Conservation (phyloP, 2,797 vertebrate species). For the Phrynocephalus vlangalii region DNA sequence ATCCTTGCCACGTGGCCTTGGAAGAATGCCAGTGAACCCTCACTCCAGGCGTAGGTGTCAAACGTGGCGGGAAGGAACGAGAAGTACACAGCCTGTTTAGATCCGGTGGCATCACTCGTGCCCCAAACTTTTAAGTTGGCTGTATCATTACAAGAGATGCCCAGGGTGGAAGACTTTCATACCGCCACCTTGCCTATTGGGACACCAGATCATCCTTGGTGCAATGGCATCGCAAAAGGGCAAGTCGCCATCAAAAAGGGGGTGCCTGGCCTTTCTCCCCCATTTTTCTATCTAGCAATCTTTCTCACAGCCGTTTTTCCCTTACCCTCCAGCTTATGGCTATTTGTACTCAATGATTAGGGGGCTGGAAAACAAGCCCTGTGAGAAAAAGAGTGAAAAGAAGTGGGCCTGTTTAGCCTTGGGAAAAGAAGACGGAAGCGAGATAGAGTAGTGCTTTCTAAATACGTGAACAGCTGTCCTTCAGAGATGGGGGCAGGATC, state of each 20-base stretch:
- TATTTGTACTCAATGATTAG: neutral
- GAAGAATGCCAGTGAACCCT: conserved; percentile 18
- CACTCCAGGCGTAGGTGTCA: conserved; percentile 11
- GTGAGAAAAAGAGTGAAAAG: too few species aligned
- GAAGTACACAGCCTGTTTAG: neutral
- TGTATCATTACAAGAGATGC: fast-evolving
- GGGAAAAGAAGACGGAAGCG: too few species aligned
- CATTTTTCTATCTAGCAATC: too few species aligned
- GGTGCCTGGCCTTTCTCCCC: fast-evolving
- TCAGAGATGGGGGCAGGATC: too few species aligned
- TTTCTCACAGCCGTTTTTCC: neutral
- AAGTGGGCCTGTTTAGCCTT: too few species aligned
- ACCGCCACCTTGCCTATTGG: neutral
- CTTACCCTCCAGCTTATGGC: too few species aligned
- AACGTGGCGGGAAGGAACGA: neutral
- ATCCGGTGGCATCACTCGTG: conserved; percentile 1
- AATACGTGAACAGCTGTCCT: too few species aligned
- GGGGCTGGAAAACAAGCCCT: too few species aligned
- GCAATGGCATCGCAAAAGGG: neutral
- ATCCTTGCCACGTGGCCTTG: conserved; percentile 18
- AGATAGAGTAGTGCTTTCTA: too few species aligned
- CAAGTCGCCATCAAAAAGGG: too few species aligned
- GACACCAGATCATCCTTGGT: neutral
- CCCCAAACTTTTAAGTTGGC: neutral
- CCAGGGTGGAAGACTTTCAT: too few species aligned